Evolutionary conservation across 2,113 vertebrate species (phyloP).

Genomic region (Sinocyclocheilus anshuiensis): DNA sequence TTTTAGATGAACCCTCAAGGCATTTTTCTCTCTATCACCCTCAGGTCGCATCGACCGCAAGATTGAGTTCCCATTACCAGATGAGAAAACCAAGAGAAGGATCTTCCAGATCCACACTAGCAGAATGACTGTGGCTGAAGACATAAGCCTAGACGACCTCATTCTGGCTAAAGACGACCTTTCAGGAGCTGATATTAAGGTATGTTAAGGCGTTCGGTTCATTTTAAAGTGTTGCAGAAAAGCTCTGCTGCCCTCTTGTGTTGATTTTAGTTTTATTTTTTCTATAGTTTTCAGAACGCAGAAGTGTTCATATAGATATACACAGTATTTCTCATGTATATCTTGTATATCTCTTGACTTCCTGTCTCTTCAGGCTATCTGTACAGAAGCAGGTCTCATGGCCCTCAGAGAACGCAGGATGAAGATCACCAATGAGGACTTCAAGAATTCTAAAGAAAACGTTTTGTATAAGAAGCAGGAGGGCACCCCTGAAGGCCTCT

Average conservation of each 20-base stretch:
- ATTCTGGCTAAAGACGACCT: conserved; percentile 97
- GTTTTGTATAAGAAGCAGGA: conserved; percentile 98
- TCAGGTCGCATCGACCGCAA: conserved; percentile 94
- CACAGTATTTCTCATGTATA: too few species aligned
- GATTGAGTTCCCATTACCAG: conserved; percentile 94
- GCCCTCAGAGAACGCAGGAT: conserved; percentile 91
- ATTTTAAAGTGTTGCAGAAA: background rate
- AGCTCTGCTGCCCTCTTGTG: conserved; percentile 21
- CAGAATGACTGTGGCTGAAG: conserved; percentile 90
- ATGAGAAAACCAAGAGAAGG: conserved; percentile 94
- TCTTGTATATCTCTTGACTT: background rate
- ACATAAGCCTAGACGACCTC: conserved; percentile 91
- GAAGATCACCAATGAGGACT: conserved; percentile 99
- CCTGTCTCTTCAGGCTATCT: conserved; percentile 84
- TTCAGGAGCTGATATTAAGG: conserved; percentile 96
- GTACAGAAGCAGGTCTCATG: conserved; percentile 96
- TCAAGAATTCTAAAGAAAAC: conserved; percentile 98
- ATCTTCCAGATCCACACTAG: conserved; percentile 98
- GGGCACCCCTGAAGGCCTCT: conserved; percentile 92
- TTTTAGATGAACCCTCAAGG: background rate
- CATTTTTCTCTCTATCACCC: conserved; percentile 1
- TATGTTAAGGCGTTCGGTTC: conserved; percentile 45
- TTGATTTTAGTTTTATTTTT: background rate
- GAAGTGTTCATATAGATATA: background rate
- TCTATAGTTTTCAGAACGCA: background rate